phyloP scores from a whole-genome alignment of 2,797 vertebrate species.

The Micromesistius poutassou region DNA sequence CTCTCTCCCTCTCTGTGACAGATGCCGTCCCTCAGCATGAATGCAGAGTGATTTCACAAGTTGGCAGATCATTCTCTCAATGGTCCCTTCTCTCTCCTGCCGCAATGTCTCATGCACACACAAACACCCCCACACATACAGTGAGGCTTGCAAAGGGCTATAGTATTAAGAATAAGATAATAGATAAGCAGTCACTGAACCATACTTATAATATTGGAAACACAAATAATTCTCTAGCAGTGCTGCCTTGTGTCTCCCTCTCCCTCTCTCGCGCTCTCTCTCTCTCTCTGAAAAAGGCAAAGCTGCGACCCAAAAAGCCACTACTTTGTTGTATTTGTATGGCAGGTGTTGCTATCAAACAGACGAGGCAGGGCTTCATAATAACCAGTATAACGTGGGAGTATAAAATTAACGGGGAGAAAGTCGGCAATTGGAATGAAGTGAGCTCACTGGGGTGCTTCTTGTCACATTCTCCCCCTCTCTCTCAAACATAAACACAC shows the following conservation, averaged over 20 bases:
- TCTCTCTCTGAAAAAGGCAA: not conserved
- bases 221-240: too few relatives aligned
- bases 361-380: not conserved
- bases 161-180: too few relatives aligned
- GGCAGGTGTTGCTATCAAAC: too few relatives aligned
- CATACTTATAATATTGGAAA: too few relatives aligned
- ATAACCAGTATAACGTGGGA: not conserved
- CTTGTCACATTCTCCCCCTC: not conserved
- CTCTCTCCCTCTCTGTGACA: constrained; percentile 11
- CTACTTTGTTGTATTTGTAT: too few relatives aligned
- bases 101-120: constrained; percentile 24
- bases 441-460: not conserved
- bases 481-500: not conserved
- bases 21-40: not conserved
- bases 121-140: constrained; percentile 34
- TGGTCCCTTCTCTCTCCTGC: constrained; percentile 1
- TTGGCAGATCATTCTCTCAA: not conserved
- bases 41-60: not conserved
- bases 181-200: too few relatives aligned
- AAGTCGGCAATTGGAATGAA: not conserved
- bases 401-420: not conserved
- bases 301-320: too few relatives aligned
- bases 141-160: constrained; percentile 62
- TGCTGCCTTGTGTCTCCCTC: too few relatives aligned
- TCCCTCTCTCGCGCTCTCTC: not conserved